Evolutionary conservation across 2,888 invertebrate genomes (phyloP).

Genomic region (Pomacea canaliculata): DNA sequence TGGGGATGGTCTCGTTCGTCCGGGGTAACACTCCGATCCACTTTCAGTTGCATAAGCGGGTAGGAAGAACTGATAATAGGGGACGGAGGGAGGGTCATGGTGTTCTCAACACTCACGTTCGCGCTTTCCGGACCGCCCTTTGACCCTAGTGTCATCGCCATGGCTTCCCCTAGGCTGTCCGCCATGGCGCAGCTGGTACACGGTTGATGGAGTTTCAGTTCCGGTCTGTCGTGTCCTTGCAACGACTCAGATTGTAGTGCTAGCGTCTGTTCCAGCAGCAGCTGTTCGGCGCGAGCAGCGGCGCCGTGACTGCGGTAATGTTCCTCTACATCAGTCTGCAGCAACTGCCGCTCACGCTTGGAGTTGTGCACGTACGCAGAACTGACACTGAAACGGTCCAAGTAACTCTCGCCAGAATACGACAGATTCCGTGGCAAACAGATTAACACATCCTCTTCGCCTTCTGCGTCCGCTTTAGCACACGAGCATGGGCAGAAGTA

Average conservation of each 20-base stretch:
- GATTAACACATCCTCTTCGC: constrained; percentile 33
- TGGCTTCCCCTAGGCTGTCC: background rate
- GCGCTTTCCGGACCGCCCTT: background rate
- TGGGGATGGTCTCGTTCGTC: background rate
- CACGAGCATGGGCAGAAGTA: constrained; percentile 32
- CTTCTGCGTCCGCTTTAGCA: constrained; percentile 33
- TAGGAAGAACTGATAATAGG: background rate
- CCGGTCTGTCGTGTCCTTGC: background rate
- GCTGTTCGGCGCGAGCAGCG: constrained; percentile 9
- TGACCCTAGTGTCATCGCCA: background rate
- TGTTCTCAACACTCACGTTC: background rate
- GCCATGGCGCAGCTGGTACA: constrained; percentile 14
- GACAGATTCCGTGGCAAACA: constrained; percentile 60
- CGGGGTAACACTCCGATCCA: background rate
- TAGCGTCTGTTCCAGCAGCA: background rate
- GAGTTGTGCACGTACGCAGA: constrained; percentile 47
- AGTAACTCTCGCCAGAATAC: constrained; percentile 53
- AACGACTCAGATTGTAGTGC: no score
- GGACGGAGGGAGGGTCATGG: constrained; percentile 6
- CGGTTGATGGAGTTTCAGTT: background rate
- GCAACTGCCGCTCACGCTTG: constrained; percentile 30
- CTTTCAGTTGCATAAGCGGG: constrained; percentile 2
- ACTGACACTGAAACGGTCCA: constrained; percentile 55
- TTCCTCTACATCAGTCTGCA: constrained; percentile 20
- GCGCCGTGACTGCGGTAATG: constrained; percentile 13